Evolutionary conservation across 1,140 invertebrate genomes (phyloP), one percentile per base, ranked within the genome.

Genomic region (Cydia amplana): DNA sequence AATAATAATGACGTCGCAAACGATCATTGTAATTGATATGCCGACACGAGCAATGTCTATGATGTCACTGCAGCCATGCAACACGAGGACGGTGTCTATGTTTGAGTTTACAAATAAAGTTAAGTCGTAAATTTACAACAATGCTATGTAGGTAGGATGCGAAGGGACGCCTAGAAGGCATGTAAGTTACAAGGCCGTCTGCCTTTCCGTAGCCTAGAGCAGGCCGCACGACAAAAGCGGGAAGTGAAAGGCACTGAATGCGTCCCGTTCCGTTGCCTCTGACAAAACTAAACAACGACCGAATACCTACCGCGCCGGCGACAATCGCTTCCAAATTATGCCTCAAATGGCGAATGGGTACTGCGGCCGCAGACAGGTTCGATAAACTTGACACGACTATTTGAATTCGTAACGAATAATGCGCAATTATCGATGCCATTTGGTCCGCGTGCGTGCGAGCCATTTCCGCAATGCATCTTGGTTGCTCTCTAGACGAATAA

Each of bases 201-300:
- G 89, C 90, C 88, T 88, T 90, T 86, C 86, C 85, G 87, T 87
- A 83, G 86, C 84, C 84, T 88, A 88, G 81, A 87, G 84, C 83
- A 87, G 83, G 79, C 55, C 80, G 77, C 82, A 83, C 82, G 85
- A 90, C 88, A 91, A 91, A 91, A 93, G 87, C 89, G 88, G 91
- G 91, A 93, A 93, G 90, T 93, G 91, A 93, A 93, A 93, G 90
- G 91, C 85, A 88, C 88, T 89, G 89, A 91, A 91, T 89, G 89
- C 87, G 87, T 87, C 86, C 88, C 87, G 85, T 84, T 81, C 81
- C 82, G 83, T 79, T 84, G 81, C 83, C 78, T 85, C 82, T 51
- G 72, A 73, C 43, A 73, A 51, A 73, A 73, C 72, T 73, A 73
- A 60, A 73, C 40, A 46, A 73, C 49, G 55, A 6, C 55, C 25